These are phyloP conservation scores for Isaurus tuberculatus DNA, from an alignment of 92 coral and sea anemone genomes.

Conservation along the genomic window DNA sequence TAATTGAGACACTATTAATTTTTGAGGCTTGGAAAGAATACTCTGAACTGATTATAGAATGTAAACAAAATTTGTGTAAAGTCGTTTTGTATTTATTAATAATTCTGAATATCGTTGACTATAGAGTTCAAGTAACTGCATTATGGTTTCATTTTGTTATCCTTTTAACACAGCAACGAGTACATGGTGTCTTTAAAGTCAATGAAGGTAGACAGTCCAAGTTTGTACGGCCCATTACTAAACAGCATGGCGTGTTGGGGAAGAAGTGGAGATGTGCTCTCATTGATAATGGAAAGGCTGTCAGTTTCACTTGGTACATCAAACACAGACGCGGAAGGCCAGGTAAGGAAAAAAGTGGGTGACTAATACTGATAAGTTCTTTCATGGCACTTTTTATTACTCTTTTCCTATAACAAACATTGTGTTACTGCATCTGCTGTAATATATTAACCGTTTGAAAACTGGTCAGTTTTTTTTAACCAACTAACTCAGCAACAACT, in stretches of 20 bases:
- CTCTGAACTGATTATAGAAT: too few species aligned
- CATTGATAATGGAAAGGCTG: conserved; percentile 70
- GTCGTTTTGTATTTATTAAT: too few species aligned
- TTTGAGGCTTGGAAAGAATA: too few species aligned
- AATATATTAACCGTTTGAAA: too few species aligned
- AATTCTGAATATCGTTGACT: neutral
- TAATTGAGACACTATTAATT: too few species aligned
- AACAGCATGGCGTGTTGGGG: conserved; percentile 95
- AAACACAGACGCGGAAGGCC: neutral
- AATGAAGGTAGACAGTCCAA: conserved; percentile 64
- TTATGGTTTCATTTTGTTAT: neutral
- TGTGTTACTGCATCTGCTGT: neutral
- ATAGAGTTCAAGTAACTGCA: neutral
- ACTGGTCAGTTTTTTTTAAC: neutral
- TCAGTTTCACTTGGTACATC: conserved; percentile 45
- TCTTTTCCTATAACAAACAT: too few species aligned
- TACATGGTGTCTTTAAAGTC: conserved; percentile 75
- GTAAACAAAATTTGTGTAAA: too few species aligned
- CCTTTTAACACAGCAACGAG: conserved; percentile 64
- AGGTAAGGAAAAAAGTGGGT: conserved; percentile 2
- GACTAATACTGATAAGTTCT: neutral
- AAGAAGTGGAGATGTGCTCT: conserved; percentile 70
- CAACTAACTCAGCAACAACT: too few species aligned
- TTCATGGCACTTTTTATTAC: neutral
- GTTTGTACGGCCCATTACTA: conserved; percentile 83